These are phyloP conservation scores for Drosophila rellima DNA, from an alignment of 2,888 invertebrate genomes.

Conservation along the genomic window DNA sequence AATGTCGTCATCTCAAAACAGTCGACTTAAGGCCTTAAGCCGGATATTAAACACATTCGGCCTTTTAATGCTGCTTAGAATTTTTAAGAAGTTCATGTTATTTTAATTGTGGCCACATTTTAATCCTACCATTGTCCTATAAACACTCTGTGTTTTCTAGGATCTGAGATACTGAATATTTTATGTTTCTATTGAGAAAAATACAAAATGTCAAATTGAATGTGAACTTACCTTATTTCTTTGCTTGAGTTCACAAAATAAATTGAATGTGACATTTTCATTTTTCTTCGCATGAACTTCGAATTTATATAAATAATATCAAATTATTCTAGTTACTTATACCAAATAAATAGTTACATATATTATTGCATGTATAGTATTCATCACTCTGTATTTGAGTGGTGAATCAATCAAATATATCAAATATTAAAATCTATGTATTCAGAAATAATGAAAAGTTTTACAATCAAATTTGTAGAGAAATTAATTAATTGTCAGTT, in stretches of 20 bases:
- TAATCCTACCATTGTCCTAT: background rate
- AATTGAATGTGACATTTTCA: background rate
- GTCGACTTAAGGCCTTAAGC: slow-evolving; percentile 9
- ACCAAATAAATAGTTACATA: background rate
- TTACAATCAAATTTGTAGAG: no score
- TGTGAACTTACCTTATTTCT: background rate
- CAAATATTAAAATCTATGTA: background rate
- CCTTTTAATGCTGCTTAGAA: background rate
- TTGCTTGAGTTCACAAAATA: background rate
- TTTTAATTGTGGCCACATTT: slow-evolving; percentile 3
- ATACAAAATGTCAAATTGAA: background rate
- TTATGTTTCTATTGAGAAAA: background rate
- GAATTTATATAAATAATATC: background rate
- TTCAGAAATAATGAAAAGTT: no score
- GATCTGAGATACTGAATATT: background rate
- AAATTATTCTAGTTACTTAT: background rate
- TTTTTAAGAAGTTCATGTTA: background rate
- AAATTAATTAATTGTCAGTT: no score
- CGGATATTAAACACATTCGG: slow-evolving; percentile 46
- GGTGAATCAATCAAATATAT: no score
- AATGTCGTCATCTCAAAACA: slow-evolving; percentile 6
- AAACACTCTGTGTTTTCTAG: background rate
- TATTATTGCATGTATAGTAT: background rate
- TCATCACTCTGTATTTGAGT: no score
- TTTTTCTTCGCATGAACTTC: background rate